Base-by-base conservation (phyloP, 2,888 invertebrate genomes). In the Troides helena region DNA sequence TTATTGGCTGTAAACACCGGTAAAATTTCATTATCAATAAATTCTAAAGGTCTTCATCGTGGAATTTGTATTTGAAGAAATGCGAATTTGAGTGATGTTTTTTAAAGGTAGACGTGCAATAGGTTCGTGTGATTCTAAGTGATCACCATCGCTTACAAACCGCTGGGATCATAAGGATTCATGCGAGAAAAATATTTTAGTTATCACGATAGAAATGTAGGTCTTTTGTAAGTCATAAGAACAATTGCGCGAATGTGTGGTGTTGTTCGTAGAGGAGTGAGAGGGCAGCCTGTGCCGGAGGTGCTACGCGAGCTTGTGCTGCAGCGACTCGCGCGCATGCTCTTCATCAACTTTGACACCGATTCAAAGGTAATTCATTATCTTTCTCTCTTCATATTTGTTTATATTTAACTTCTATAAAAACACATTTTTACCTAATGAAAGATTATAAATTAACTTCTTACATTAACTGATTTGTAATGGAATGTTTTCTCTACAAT, bases 241-340 rank as follows among this genome's bases (percentile, higher is more conserved):
- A 18, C 61, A 62, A 71, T 72, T 81, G 79, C 80, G 78, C 81
- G 83, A 85, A 82, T 74, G 73, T 82, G 73, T 81, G 78, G 81
- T 92, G 84, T 90, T 94, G 85, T 83, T 90, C 90, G 83, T 92
- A 93, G 97, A 82, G 97, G 97, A 77, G 95, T 96, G 76, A 93
- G 96, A 82, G 97, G 97, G 76, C 95, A 95, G 75, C 95, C 96
- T 82, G 96, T 97, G 72, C 97, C 97, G 62, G 92, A 94, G 63
- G 82, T 95, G 77, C 90, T 92, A 73, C 94, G 95, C 79, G 95
- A 94, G 76, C 88, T 97, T 75, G 95, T 96, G 76, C 94, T 97
- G 81, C 95, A 95, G 81, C 93, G 96, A 76, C 93, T 97, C 77
- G 96, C 97, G 72, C 94, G 94, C 77, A 82, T 96, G 76, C 95